Percentiles rank a stretch among this genome's conserved stretches.
These are phyloP conservation scores for Bicyclus anynana DNA, from an alignment of 1,140 invertebrate species.

Conservation along the genomic window DNA sequence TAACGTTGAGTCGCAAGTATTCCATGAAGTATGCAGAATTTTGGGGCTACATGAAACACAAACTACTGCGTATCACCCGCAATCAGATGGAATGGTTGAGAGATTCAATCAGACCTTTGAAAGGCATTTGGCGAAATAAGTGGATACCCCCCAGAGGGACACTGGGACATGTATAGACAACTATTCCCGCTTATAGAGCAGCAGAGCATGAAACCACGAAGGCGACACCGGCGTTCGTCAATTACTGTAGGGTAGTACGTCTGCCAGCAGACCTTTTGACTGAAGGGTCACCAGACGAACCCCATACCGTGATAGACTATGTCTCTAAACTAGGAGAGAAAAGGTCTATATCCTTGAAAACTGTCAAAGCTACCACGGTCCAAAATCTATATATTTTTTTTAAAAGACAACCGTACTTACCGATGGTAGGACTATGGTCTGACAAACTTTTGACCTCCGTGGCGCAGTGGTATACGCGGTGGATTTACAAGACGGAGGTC, in stretches of 20 bases:
- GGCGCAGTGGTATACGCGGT: too few relatives aligned
- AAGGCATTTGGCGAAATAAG: slow-evolving; percentile 23
- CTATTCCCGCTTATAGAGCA: slow-evolving; percentile 6
- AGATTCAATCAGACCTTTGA: not conserved
- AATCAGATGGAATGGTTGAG: not conserved
- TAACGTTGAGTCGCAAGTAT: not conserved
- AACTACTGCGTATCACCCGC: slow-evolving; percentile 35
- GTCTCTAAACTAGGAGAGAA: too few relatives aligned
- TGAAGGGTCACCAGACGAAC: too few relatives aligned
- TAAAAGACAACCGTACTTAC: too few relatives aligned
- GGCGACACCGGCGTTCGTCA: not conserved
- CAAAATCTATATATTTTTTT: too few relatives aligned
- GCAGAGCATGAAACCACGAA: slow-evolving; percentile 3
- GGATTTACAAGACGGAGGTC: too few relatives aligned
- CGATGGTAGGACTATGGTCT: too few relatives aligned
- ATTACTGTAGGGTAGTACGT: not conserved
- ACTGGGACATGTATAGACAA: slow-evolving; percentile 14
- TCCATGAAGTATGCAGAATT: slow-evolving; percentile 12
- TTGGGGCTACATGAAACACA: slow-evolving; percentile 40
- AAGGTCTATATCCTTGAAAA: too few relatives aligned
- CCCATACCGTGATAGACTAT: too few relatives aligned
- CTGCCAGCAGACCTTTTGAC: not conserved
- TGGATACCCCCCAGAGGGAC: slow-evolving; percentile 20
- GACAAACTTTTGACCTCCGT: too few relatives aligned
- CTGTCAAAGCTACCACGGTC: too few relatives aligned